Percentiles rank a stretch among this genome's conserved stretches.
Evolutionary conservation across 2,113 vertebrate genomes (phyloP).

Genomic region (Paramormyrops kingsleyae): DNA sequence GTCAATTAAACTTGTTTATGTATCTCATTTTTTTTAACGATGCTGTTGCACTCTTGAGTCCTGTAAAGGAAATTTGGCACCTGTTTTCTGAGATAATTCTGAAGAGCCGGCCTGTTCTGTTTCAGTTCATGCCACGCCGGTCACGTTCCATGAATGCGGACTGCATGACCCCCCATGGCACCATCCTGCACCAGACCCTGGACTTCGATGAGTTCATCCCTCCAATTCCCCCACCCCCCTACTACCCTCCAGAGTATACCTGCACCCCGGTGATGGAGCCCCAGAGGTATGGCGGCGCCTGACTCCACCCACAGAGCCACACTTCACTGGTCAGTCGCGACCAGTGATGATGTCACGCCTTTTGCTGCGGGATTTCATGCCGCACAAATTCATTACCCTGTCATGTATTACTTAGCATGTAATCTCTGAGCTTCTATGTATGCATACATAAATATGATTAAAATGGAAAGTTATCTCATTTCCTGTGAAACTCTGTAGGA

Average conservation of each 20-base stretch:
- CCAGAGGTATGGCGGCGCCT: slow-evolving; percentile 63
- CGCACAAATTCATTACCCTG: neutral
- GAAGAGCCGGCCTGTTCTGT: slow-evolving; percentile 17
- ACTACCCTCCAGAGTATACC: slow-evolving; percentile 94
- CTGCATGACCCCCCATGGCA: slow-evolving; percentile 85
- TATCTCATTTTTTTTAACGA: neutral
- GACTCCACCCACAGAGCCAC: slow-evolving; percentile 6
- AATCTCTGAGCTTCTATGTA: neutral
- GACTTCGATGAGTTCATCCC: slow-evolving; percentile 96
- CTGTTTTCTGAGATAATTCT: neutral
- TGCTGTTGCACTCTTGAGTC: neutral
- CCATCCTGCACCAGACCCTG: slow-evolving; percentile 84
- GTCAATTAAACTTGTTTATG: neutral
- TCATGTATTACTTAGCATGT: neutral
- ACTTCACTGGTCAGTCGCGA: neutral
- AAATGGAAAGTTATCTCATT: neutral
- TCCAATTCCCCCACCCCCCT: slow-evolving; percentile 90
- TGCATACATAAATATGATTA: neutral
- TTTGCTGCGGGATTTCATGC: neutral
- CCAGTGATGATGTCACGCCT: neutral
- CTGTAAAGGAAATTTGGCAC: neutral
- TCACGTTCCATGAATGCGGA: slow-evolving; percentile 68
- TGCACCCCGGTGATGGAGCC: slow-evolving; percentile 79
- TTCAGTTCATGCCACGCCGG: slow-evolving; percentile 90
- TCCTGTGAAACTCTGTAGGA: neutral